Conservation (phyloP, 1,140 invertebrate genomes). For the Penaeus japonicus region DNA sequence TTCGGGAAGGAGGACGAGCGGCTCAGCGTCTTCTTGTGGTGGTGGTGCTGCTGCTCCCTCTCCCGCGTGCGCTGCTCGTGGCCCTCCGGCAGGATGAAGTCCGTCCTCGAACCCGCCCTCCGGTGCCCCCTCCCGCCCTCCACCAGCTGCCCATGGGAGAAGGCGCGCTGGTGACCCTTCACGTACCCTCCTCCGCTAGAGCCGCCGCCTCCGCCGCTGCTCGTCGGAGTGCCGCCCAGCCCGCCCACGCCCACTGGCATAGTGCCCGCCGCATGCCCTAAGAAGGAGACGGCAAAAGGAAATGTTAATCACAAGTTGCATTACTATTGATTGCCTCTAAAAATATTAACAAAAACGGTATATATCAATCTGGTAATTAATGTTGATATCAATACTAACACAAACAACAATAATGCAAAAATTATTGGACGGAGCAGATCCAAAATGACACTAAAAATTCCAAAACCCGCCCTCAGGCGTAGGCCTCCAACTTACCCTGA, state of each 20-base stretch:
- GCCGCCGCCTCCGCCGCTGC: not conserved
- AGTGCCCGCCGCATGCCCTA: not conserved
- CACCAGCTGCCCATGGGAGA: conserved; percentile 84
- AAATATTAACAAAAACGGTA: too few species aligned
- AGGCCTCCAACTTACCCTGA: not conserved
- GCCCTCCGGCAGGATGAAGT: conserved; percentile 79
- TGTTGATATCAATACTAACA: too few species aligned
- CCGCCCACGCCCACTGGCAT: not conserved
- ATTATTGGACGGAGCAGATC: too few species aligned
- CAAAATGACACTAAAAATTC: too few species aligned
- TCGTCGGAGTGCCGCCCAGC: not conserved
- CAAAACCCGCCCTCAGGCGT: not conserved
- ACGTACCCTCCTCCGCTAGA: not conserved
- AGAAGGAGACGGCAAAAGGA: not conserved
- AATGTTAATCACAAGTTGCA: too few species aligned
- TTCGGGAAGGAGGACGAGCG: conserved; percentile 53
- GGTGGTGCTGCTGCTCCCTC: conserved; percentile 11
- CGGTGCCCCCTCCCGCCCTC: conserved; percentile 72
- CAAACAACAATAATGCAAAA: too few species aligned
- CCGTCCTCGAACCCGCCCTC: conserved; percentile 82
- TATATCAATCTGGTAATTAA: too few species aligned
- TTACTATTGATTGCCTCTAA: too few species aligned
- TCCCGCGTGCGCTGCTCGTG: conserved; percentile 61
- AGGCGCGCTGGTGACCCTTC: conserved; percentile 80
- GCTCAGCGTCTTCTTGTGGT: not conserved